Evolutionary conservation across 2,113 vertebrate species (phyloP).

Genomic region (Polypterus bichir): DNA sequence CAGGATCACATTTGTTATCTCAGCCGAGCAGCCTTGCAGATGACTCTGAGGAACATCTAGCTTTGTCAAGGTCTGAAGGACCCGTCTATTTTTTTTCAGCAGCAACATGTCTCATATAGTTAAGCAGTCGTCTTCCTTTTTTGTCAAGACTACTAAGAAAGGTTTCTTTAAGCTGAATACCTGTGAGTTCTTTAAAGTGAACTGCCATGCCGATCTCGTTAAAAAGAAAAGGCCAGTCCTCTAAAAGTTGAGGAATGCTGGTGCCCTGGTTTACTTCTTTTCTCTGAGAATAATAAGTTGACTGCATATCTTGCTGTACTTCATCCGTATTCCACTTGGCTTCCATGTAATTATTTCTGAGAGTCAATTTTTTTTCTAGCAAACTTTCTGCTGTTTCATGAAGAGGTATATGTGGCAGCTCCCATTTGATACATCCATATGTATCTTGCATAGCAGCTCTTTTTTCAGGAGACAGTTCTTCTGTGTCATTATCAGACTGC

Average conservation of each 20-base stretch:
- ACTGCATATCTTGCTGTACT: constrained; percentile 16
- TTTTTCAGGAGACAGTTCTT: no score
- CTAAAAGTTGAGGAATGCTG: constrained; percentile 11
- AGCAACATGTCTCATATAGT: constrained; percentile 18
- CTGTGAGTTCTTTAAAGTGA: constrained; percentile 25
- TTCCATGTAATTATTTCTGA: background rate
- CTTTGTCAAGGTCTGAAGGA: constrained; percentile 17
- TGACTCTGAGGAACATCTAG: constrained; percentile 10
- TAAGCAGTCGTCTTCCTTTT: constrained; percentile 20
- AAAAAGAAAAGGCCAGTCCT: constrained; percentile 28
- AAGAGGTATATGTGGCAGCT: no score
- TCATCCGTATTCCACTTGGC: background rate
- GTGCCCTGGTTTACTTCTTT: constrained; percentile 22
- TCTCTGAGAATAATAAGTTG: constrained; percentile 21
- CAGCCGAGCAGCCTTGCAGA: constrained; percentile 15
- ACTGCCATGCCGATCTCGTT: constrained; percentile 20
- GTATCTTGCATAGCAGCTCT: no score
- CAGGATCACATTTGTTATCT: constrained; percentile 20
- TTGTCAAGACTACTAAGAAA: constrained; percentile 7
- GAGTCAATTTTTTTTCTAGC: no score
- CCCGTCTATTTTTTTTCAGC: constrained; percentile 22
- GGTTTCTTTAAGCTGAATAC: constrained; percentile 20
- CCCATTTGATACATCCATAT: no score
- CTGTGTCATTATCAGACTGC: no score
- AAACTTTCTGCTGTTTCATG: no score